Evolutionary conservation across 2,797 vertebrate species (phyloP).

Genomic region (Denticeps clupeoides): DNA sequence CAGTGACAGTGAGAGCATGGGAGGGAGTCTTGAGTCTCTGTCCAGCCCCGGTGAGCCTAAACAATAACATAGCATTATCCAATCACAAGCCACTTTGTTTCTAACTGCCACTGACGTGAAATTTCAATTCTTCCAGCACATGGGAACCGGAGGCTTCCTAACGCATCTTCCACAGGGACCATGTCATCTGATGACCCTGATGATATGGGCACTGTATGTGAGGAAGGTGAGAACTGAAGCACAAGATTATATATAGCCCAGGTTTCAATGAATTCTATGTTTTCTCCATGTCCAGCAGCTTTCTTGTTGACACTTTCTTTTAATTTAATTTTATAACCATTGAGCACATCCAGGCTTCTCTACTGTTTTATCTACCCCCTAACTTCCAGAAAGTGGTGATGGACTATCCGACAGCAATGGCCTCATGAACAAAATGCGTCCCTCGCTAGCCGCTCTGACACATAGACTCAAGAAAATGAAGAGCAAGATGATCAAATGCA

Average conservation of each 20-base stretch:
- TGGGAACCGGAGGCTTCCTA: slow-evolving; percentile 47
- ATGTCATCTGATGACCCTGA: slow-evolving; percentile 80
- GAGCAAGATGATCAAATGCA: slow-evolving; percentile 79
- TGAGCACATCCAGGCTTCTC: too few species aligned
- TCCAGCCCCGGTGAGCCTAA: slow-evolving; percentile 74
- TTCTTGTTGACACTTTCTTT: too few species aligned
- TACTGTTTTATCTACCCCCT: too few species aligned
- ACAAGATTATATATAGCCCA: background rate
- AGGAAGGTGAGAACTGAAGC: slow-evolving; percentile 50
- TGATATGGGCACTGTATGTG: slow-evolving; percentile 51
- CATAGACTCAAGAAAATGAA: slow-evolving; percentile 74
- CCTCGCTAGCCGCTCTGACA: slow-evolving; percentile 68
- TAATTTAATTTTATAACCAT: too few species aligned
- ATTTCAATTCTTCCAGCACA: slow-evolving; percentile 44
- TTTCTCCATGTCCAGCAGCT: too few species aligned
- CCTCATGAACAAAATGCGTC: slow-evolving; percentile 47
- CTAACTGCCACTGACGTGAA: background rate
- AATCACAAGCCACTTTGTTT: too few species aligned
- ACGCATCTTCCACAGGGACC: slow-evolving; percentile 63
- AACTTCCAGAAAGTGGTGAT: slow-evolving; percentile 41
- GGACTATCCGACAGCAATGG: slow-evolving; percentile 47
- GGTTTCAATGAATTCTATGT: too few species aligned
- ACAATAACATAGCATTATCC: background rate
- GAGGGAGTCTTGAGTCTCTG: slow-evolving; percentile 72
- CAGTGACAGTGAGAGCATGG: slow-evolving; percentile 71